Evolutionary conservation across 2,888 invertebrate species (phyloP), one percentile per base, ranked within the genome.

Genomic region (Dicyrtoma fusca): DNA sequence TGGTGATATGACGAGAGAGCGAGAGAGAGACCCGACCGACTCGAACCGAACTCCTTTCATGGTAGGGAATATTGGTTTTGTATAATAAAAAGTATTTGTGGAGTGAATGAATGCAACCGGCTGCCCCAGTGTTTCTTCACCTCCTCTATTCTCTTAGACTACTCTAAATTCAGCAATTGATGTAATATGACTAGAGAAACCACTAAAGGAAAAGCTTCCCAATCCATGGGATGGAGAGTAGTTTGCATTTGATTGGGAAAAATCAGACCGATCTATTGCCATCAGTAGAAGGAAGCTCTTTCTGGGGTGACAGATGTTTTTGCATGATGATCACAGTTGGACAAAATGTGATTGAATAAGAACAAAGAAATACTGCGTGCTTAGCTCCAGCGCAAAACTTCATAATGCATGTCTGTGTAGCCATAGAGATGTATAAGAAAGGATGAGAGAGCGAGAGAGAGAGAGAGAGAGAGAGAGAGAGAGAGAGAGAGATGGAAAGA

Each of bases 241-340:
- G 69, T 75, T 75, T 75, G 75, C 75, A 75, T 75, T 75, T 75
- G 75, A 75, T 75, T 75, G 75, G 70, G 69, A 75, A 75, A 73
- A 73, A 69, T 69, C 69, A 72, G 64, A 51, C 26, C 62, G 63
- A 57, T 51, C 53, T 63, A 61, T 62, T 47, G 51, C 62, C 26
- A 63, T 47, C 51, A 55, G 42, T 34, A 68, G 19, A 11, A 21
- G 1, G 23, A 19, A 45, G 45, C 64, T 64, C 47, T 64, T 23
- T 64, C 25, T 47, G 25, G 62, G 74, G 76, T 69, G 76, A 76
- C 76, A 76, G 76, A 76, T 76, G 76, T 76, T 76, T 63, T 72
- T 68, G 72, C 70, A 74, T 74, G 71, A 76, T 74, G 76, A 76
- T 66, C 76, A 72, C 76, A 76, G 76, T 76, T 76, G 74, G 76